Base-by-base conservation (phyloP, 2,797 vertebrate genomes). In the Gadopsis marmoratus region DNA sequence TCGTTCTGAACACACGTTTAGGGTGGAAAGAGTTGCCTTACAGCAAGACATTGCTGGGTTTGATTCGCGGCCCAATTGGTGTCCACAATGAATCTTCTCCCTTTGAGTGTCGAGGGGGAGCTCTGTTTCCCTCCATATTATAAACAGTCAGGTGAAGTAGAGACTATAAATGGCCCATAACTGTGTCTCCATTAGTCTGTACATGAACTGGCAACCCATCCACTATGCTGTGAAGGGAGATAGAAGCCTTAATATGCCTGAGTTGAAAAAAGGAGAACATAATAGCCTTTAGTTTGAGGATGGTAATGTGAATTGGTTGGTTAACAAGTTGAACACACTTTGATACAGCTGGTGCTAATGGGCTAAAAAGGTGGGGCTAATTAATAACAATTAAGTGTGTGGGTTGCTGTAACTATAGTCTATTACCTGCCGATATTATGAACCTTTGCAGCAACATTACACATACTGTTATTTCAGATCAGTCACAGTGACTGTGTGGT, bases 311-410 rank as follows among this genome's bases (percentile, higher is more conserved):
- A 76, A 85, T 77, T 50, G 33, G 21, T 74, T 61, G 70, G 8
- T 80, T 71, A 3, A 7, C 48, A 81, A 58, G 73, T 63, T 65
- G 10, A 73, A 37, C 54, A 68, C 31, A 31, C 55, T 71, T 71
- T 67, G 13, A 48, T 76, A 45, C 78, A 80, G 75, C 66, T 83
- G 71, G 54, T 79, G 82, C 69, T 83, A 84, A 84, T 77, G 63
- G 72, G 72, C 74, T 76, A 67, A 83, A 77, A 82, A 72, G 59
- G 56, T 73, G 41, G 55, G 31, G 43, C 48, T 86, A 68, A 90
- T 86, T 76, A 66, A 71, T 78, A 66, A 71, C 73, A 82, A 85
- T 86, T 69, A 71, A 78, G 50, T 71, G 55, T 82, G 47, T 62
- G 39, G 47, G 59, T 62, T 82, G 35, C 51, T 71, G 72, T 77